Evolutionary conservation across 2,888 invertebrate species (phyloP), one percentile per base, ranked within the genome.

Genomic region (Cylindroiulus punctatus): DNA sequence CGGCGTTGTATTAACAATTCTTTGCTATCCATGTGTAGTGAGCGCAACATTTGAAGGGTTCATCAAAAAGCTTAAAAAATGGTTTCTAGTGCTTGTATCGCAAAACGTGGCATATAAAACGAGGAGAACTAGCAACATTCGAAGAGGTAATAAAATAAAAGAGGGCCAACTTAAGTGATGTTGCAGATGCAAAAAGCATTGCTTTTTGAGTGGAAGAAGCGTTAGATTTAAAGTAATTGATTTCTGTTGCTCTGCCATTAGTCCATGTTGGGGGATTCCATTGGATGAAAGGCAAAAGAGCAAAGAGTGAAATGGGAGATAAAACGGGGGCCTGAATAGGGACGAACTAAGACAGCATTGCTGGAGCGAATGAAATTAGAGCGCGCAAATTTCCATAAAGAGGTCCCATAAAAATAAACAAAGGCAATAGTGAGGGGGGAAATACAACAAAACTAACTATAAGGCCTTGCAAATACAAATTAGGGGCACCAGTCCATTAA

Each of bases 141-240:
- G 76, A 76, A 76, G 76, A 76, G 76, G 76, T 76, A 76, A 76
- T 76, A 76, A 76, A 76, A 76, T 76, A 76, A 30, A 76, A 76
- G 76, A 30, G 76, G 76, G 30, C 76, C 76, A 76, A 30, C 76
- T 76, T 30, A 76, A 76, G 76, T 76, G 76, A 76, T 76, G 76
- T 76, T 76, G 76, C 76, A 76, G 76, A 76, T 76, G 76, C 76
- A 76, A 76, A 76, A 76, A 30, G 76, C 30, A 76, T 76, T 30
- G 76, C 76, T 76, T 76, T 76, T 76, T 76, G 76, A 76, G 76
- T 76, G 17, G 76, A 30, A 76, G 76, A 76, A 76, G 76, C 76
- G 76, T 76, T 76, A 76, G 76, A 76, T 76, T 76, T 76, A 76
- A 76, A 52, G 52, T 52, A 52, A 76, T 76, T 76, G 76, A 76